phyloP scores from a whole-genome alignment of 2,888 invertebrate species.

The Drosophila ezoana region DNA sequence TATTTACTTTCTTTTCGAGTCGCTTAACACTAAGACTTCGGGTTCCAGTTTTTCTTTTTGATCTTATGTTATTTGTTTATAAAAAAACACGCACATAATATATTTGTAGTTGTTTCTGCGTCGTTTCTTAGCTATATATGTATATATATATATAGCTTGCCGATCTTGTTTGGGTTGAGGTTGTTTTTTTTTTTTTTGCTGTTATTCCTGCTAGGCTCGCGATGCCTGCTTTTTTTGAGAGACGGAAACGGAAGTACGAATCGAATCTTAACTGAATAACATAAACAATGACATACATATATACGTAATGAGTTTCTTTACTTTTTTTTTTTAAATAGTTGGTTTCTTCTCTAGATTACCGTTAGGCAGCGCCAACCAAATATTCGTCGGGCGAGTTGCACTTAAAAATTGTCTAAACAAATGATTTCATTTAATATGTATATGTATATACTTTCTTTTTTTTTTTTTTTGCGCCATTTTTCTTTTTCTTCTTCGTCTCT shows the following conservation, averaged over 20 bases:
- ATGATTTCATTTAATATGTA: constrained; percentile 40
- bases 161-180: constrained; percentile 15
- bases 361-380: constrained; percentile 25
- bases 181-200: constrained; percentile 1
- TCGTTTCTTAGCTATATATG: constrained; percentile 27
- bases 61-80: constrained; percentile 32
- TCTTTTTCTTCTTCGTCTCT: constrained; percentile 10
- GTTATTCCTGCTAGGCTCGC: background rate
- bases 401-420: constrained; percentile 63
- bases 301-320: constrained; percentile 15
- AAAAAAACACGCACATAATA: constrained; percentile 48
- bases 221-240: constrained; percentile 19
- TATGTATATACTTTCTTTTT: constrained; percentile 8
- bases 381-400: constrained; percentile 22
- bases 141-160: constrained; percentile 4
- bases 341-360: constrained; percentile 21
- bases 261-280: constrained; percentile 46
- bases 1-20: constrained; percentile 34
- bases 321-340: background rate
- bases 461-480: constrained; percentile 61
- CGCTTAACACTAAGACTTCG: constrained; percentile 54
- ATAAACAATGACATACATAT: constrained; percentile 23
- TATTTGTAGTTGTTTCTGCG: constrained; percentile 40
- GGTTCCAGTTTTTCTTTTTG: constrained; percentile 26
- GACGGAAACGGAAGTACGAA: constrained; percentile 39